A percentile compares a stretch with the other conserved stretches of the same genome.
Evolutionary conservation across 1,140 invertebrate genomes (phyloP).

Genomic region (Neotoxoptera formosana): DNA sequence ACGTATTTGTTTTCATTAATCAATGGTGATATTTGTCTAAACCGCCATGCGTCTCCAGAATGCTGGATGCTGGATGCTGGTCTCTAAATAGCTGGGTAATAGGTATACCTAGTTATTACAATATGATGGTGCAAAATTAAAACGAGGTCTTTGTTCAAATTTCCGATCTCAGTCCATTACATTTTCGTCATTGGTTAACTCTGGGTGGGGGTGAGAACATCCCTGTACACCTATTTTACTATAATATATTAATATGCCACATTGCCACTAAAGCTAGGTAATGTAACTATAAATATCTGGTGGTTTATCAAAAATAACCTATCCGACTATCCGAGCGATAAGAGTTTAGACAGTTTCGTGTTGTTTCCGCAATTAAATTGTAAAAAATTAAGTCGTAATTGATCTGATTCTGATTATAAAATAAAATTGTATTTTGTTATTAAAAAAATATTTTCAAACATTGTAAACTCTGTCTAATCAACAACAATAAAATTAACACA

Average conservation of each 20-base stretch:
- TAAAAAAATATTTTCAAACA: not conserved
- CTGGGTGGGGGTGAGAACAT: not conserved
- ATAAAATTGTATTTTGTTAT: not conserved
- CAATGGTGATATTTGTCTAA: not conserved
- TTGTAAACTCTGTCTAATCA: not conserved
- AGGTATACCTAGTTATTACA: too few species aligned
- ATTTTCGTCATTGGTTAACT: not conserved
- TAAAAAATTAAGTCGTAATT: not conserved
- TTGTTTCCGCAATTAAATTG: not conserved
- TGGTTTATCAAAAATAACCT: not conserved
- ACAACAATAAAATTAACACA: constrained; percentile 15
- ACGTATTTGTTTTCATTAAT: not conserved
- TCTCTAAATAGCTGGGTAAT: too few species aligned
- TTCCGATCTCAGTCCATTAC: not conserved
- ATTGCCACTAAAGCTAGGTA: not conserved
- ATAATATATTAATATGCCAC: not conserved
- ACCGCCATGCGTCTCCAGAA: too few species aligned
- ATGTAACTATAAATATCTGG: not conserved
- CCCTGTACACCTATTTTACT: not conserved
- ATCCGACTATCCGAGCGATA: not conserved
- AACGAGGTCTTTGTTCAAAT: not conserved
- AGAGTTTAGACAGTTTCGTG: not conserved
- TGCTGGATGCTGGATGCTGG: too few species aligned
- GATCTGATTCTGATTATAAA: not conserved
- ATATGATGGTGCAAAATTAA: too few species aligned